A percentile compares a stretch with the other conserved stretches of the same genome.
These are phyloP conservation scores for Gephyroberyx darwinii DNA, from an alignment of 2,797 vertebrate genomes.

Conservation along the genomic window DNA sequence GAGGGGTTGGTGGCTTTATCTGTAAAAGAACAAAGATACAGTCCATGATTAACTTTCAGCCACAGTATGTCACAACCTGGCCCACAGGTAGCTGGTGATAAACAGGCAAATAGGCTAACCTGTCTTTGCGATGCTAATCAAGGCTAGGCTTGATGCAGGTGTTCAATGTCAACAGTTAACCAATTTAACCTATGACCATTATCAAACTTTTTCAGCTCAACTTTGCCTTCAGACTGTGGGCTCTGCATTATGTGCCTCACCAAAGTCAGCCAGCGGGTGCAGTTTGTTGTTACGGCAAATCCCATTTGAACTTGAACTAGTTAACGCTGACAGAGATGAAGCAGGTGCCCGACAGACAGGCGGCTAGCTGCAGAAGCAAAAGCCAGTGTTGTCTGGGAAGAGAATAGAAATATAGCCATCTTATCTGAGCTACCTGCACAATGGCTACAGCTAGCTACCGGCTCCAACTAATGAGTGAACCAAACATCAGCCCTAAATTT, in stretches of 20 bases:
- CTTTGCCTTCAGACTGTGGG: not conserved
- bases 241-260: not conserved
- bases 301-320: slow-evolving; percentile 18
- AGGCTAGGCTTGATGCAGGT: too few relatives aligned
- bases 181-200: too few relatives aligned
- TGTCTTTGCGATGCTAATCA: too few relatives aligned
- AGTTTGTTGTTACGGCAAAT: slow-evolving; percentile 4
- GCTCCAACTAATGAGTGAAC: not conserved
- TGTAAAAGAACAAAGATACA: slow-evolving; percentile 55
- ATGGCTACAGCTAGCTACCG: too few relatives aligned
- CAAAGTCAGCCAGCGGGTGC: not conserved
- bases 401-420: not conserved
- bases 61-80: too few relatives aligned
- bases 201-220: not conserved
- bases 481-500: not conserved
- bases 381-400: not conserved
- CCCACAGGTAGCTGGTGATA: too few relatives aligned
- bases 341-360: slow-evolving; percentile 9
- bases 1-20: slow-evolving; percentile 96
- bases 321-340: slow-evolving; percentile 6
- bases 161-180: too few relatives aligned
- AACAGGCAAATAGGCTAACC: too few relatives aligned
- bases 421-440: too few relatives aligned
- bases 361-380: not conserved
- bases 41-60: not conserved